phyloP scores from a whole-genome alignment of 1,140 invertebrate genomes.

The Glomeris maerens region DNA sequence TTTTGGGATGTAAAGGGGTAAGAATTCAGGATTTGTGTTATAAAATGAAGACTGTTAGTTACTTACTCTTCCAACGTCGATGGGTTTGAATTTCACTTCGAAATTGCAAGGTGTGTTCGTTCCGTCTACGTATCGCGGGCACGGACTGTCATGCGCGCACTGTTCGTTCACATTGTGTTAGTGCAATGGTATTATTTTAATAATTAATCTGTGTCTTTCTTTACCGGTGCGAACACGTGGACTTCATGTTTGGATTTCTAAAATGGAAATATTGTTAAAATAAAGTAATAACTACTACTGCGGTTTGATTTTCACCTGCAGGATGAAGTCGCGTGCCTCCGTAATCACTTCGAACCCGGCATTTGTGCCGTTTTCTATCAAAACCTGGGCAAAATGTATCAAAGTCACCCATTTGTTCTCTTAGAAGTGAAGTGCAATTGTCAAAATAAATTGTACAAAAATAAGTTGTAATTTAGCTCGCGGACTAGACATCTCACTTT shows the following conservation, averaged over 20 bases:
- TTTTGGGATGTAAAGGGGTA: no score
- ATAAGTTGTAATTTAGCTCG: no score
- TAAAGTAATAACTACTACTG: slow-evolving; percentile 9
- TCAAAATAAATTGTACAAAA: no score
- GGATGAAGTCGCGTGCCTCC: slow-evolving; percentile 32
- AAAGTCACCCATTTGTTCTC: no score
- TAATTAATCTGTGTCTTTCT: slow-evolving; percentile 21
- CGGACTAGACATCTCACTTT: no score
- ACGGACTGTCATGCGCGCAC: slow-evolving; percentile 63
- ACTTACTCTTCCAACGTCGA: no score
- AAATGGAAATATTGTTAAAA: slow-evolving; percentile 7
- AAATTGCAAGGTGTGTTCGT: slow-evolving; percentile 60
- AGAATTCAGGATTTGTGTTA: no score
- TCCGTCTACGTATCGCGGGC: slow-evolving; percentile 46
- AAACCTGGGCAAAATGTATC: no score
- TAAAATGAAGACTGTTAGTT: no score
- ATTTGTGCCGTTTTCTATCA: slow-evolving; percentile 69
- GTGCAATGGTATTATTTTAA: no score
- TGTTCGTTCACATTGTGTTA: slow-evolving; percentile 29
- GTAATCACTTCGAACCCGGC: slow-evolving; percentile 47
- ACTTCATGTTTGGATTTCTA: slow-evolving; percentile 17
- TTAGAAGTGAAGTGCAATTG: no score
- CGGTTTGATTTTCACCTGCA: slow-evolving; percentile 17
- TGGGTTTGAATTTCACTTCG: slow-evolving; percentile 42
- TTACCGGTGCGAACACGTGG: slow-evolving; percentile 60